Percentiles rank a stretch among this genome's conserved stretches.
These are phyloP conservation scores for Glossophaga mutica DNA, from an alignment of 2,797 vertebrate species.

Conservation along the genomic window DNA sequence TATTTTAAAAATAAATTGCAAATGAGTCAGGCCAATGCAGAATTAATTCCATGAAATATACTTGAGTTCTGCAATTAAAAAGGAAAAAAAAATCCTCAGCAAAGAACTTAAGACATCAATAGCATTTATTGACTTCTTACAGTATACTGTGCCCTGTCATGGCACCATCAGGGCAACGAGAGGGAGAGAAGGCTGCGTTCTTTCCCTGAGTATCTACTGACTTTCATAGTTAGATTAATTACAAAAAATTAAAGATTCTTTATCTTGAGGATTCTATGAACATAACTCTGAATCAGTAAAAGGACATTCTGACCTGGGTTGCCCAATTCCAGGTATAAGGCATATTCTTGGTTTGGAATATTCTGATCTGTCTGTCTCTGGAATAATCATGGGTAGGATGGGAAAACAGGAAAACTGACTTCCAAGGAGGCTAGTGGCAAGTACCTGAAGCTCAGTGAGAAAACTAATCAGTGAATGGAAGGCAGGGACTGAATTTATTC, in stretches of 20 bases:
- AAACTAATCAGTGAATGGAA: background rate
- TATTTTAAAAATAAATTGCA: constrained; percentile 61
- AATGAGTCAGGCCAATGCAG: constrained; percentile 34
- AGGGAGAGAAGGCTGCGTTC: background rate
- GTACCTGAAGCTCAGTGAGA: background rate
- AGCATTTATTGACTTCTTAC: constrained; percentile 12
- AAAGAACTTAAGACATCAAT: constrained; percentile 42
- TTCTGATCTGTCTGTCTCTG: background rate
- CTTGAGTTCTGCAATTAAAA: constrained; percentile 31
- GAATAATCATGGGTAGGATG: background rate
- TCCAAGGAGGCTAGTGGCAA: background rate
- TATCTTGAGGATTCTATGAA: background rate
- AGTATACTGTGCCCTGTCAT: background rate
- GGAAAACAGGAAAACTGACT: background rate
- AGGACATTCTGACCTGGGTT: background rate
- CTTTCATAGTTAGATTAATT: background rate
- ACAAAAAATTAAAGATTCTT: background rate
- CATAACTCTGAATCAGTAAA: background rate
- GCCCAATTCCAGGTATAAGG: background rate
- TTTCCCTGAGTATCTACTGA: background rate
- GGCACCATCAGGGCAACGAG: background rate
- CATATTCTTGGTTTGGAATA: background rate
- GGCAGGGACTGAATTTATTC: background rate
- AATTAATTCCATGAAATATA: constrained; percentile 58
- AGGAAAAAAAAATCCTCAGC: background rate